These are phyloP conservation scores for Sitta europaea DNA, from an alignment of 2,113 vertebrate genomes.

Conservation along the genomic window DNA sequence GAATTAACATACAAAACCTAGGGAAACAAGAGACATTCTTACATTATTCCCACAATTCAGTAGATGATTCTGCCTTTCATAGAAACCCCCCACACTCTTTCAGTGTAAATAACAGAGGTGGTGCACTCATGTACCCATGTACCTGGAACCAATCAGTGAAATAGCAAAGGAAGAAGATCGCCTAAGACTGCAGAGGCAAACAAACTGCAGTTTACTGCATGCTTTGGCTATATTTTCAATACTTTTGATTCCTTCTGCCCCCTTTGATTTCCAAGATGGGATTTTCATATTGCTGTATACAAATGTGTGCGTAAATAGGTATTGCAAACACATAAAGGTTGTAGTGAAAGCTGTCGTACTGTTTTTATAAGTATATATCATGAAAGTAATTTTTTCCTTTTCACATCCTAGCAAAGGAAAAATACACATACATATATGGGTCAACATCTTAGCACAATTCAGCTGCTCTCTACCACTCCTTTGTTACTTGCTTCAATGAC, in stretches of 20 bases:
- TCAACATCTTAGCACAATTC: neutral
- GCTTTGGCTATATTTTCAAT: neutral
- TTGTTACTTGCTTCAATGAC: neutral
- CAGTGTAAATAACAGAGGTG: neutral
- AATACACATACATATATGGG: neutral
- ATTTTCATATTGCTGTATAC: neutral
- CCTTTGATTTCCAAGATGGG: neutral
- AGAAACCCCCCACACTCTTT: neutral
- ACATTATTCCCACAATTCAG: neutral
- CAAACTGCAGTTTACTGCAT: neutral
- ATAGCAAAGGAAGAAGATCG: neutral
- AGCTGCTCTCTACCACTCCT: neutral
- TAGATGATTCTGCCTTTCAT: neutral
- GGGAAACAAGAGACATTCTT: neutral
- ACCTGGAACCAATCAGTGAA: neutral
- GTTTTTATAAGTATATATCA: neutral
- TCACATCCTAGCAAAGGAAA: neutral
- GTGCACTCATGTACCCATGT: neutral
- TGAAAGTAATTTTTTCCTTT: neutral
- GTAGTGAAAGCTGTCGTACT: neutral
- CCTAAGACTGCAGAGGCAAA: neutral
- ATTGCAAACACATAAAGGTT: neutral
- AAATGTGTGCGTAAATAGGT: neutral
- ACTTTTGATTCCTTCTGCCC: neutral
- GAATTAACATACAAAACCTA: neutral